Evolutionary conservation across 2,888 invertebrate species (phyloP).

Genomic region (Tachina lurida): DNA sequence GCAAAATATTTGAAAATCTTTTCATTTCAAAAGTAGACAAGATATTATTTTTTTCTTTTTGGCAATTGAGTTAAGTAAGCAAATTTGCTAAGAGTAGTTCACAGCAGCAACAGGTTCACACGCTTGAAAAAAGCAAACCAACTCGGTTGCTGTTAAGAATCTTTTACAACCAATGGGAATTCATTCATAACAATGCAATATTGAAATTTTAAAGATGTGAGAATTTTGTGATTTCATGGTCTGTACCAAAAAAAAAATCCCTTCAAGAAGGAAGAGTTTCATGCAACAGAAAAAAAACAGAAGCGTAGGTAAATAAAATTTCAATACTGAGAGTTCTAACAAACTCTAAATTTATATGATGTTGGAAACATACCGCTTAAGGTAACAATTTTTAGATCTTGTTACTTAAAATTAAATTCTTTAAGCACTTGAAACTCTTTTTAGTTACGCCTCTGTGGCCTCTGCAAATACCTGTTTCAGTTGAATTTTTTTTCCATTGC

Average conservation of each 20-base stretch:
- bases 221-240: slow-evolving; percentile 49
- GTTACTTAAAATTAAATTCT: neutral
- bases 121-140: slow-evolving; percentile 38
- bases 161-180: slow-evolving; percentile 56
- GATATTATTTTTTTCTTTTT: neutral
- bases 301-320: slow-evolving; percentile 6
- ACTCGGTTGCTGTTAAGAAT: slow-evolving; percentile 23
- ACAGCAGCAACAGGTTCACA: slow-evolving; percentile 67
- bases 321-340: neutral
- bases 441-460: slow-evolving; percentile 27
- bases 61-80: slow-evolving; percentile 41
- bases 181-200: slow-evolving; percentile 66
- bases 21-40: slow-evolving; percentile 20
- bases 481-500: slow-evolving; percentile 49
- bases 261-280: slow-evolving; percentile 49
- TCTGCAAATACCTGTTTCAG: slow-evolving; percentile 42
- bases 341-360: neutral
- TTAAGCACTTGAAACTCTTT: neutral
- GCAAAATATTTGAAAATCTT: slow-evolving; percentile 43
- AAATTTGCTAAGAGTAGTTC: slow-evolving; percentile 53
- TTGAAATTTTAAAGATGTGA: slow-evolving; percentile 57
- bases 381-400: neutral
- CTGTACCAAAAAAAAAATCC: slow-evolving; percentile 12
- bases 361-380: neutral
- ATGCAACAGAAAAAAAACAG: slow-evolving; percentile 53